Percentiles rank a stretch among this genome's conserved stretches.
These are phyloP conservation scores for Acipenser oxyrinchus DNA, from an alignment of 2,797 vertebrate species.

Conservation along the genomic window DNA sequence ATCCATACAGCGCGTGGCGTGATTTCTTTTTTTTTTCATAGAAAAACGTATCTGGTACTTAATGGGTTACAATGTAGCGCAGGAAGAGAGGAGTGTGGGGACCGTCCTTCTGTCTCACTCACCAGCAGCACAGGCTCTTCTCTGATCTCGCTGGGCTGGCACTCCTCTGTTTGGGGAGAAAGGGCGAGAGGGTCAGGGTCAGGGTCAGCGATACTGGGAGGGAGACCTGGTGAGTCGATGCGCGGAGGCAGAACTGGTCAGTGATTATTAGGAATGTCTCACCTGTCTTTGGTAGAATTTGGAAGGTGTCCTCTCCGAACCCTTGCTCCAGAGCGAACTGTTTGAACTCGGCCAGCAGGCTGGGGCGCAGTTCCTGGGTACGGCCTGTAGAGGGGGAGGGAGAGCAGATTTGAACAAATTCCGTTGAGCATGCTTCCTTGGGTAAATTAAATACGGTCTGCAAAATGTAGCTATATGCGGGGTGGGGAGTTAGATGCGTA, in stretches of 20 bases:
- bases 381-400: conserved; percentile 56
- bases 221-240: background rate
- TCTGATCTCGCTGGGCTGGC: conserved; percentile 61
- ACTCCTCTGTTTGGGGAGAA: conserved; percentile 64
- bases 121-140: conserved; percentile 36
- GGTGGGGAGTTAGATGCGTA: too few species aligned
- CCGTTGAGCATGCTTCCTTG: too few species aligned
- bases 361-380: conserved; percentile 50
- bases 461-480: background rate
- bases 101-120: conserved; percentile 21
- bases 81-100: conserved; percentile 1
- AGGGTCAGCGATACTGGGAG: background rate
- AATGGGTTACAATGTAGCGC: background rate
- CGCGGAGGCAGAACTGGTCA: background rate
- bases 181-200: background rate
- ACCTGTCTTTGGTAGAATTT: conserved; percentile 68
- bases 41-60: too few species aligned
- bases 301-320: conserved; percentile 51
- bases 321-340: conserved; percentile 62
- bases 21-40: too few species aligned
- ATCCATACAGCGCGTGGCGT: too few species aligned
- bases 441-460: too few species aligned
- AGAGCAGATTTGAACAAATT: background rate
- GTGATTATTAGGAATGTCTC: conserved; percentile 5
- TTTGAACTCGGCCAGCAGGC: conserved; percentile 68